Conservation (phyloP, 1,140 invertebrate species). For the Bombus impatiens region DNA sequence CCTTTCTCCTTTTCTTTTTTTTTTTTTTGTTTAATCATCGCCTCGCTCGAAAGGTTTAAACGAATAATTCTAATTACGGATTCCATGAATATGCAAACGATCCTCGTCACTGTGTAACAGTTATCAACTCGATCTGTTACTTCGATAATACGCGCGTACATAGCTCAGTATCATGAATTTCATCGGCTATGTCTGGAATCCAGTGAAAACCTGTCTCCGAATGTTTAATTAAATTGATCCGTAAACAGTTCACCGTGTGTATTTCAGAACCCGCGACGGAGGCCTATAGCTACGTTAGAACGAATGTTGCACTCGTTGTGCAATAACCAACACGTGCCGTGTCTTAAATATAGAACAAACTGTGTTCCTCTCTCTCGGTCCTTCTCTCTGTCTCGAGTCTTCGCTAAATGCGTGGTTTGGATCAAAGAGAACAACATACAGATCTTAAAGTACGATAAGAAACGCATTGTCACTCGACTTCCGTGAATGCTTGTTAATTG, state of each 20-base stretch:
- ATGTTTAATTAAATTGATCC: constrained; percentile 36
- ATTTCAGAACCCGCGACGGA: constrained; percentile 14
- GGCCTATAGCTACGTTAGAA: constrained; percentile 27
- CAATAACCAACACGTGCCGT: constrained; percentile 55
- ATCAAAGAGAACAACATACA: constrained; percentile 19
- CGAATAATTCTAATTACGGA: constrained; percentile 24
- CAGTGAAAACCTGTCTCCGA: constrained; percentile 37
- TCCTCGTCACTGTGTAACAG: constrained; percentile 2
- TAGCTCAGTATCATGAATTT: neutral
- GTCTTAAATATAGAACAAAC: constrained; percentile 56
- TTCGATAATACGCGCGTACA: neutral
- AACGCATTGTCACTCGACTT: constrained; percentile 24
- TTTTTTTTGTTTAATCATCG: neutral
- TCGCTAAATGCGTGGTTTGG: neutral
- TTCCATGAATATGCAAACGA: constrained; percentile 38
- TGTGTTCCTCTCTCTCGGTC: neutral
- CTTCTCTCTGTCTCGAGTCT: neutral
- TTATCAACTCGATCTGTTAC: constrained; percentile 10
- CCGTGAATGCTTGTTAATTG: constrained; percentile 27
- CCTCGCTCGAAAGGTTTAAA: neutral
- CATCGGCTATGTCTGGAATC: constrained; percentile 25
- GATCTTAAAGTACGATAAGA: constrained; percentile 37
- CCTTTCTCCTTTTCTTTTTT: neutral
- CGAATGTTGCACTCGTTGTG: constrained; percentile 53
- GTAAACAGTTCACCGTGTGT: constrained; percentile 7